Percentiles rank a stretch among this genome's conserved stretches.
Conservation (phyloP, 2,113 vertebrate genomes). For the Lagopus leucura region DNA sequence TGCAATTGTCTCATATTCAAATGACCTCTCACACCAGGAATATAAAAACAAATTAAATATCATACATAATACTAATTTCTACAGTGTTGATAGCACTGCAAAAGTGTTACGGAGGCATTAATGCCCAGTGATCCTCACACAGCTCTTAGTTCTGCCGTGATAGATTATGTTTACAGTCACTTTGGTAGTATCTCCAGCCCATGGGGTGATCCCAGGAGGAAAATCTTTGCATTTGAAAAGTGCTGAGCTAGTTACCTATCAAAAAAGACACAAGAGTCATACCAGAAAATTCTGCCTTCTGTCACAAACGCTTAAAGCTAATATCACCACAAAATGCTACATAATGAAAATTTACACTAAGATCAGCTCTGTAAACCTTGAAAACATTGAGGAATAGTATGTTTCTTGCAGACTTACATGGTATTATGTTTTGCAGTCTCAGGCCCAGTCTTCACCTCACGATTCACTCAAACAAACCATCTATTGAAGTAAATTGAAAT, state of each 20-base stretch:
- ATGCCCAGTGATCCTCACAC: neutral
- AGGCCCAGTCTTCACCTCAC: neutral
- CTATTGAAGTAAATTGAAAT: neutral
- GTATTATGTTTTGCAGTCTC: neutral
- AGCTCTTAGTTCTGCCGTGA: neutral
- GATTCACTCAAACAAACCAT: neutral
- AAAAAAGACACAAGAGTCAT: neutral
- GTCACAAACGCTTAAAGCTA: neutral
- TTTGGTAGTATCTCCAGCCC: constrained; percentile 11
- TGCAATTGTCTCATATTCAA: neutral
- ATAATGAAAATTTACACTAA: neutral
- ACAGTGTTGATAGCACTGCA: neutral
- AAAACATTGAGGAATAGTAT: neutral
- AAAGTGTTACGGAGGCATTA: neutral
- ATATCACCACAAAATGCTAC: neutral
- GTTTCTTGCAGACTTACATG: neutral
- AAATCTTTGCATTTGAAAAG: neutral
- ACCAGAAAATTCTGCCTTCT: neutral
- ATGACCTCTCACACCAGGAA: neutral
- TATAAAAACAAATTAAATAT: neutral
- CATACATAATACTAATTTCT: neutral
- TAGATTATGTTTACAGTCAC: neutral
- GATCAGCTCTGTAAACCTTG: neutral
- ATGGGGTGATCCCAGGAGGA: neutral
- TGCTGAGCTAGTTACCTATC: neutral